Conservation (phyloP, 2,113 vertebrate species). For the Periophthalmodon schlosseri region DNA sequence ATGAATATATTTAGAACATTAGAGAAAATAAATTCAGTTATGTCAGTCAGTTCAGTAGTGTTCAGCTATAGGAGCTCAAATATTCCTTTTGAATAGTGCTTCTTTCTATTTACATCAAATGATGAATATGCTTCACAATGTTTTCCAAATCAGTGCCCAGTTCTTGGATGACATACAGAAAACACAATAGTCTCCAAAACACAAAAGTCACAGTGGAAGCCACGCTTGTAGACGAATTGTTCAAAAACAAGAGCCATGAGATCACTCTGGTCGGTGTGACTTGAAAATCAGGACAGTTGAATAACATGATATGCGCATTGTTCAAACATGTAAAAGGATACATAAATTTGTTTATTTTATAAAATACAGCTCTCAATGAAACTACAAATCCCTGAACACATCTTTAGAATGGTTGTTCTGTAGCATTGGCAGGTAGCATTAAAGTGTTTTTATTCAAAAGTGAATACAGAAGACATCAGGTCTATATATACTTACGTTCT, state of each 20-base stretch:
- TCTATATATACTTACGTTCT: slow-evolving; percentile 43
- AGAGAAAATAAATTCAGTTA: slow-evolving; percentile 6
- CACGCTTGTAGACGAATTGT: neutral
- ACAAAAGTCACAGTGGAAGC: slow-evolving; percentile 1
- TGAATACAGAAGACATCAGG: slow-evolving; percentile 44
- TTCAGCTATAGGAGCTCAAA: slow-evolving; percentile 3
- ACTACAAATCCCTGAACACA: slow-evolving; percentile 1
- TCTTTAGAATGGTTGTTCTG: slow-evolving; percentile 7
- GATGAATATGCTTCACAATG: slow-evolving; percentile 6
- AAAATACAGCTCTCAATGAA: slow-evolving; percentile 4
- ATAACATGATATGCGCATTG: neutral
- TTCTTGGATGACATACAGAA: slow-evolving; percentile 2
- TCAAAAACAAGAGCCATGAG: neutral
- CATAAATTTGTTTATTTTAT: neutral
- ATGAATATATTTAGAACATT: neutral
- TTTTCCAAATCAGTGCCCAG: neutral
- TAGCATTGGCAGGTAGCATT: slow-evolving; percentile 15
- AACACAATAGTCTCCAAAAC: slow-evolving; percentile 5
- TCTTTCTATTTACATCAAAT: slow-evolving; percentile 3
- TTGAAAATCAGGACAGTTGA: neutral
- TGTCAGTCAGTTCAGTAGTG: neutral
- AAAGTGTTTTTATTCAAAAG: slow-evolving; percentile 1
- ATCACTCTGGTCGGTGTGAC: neutral
- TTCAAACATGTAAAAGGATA: neutral
- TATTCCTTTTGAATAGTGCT: neutral